A percentile compares a stretch with the other conserved stretches of the same genome.
These are phyloP conservation scores for Drosophila nr. perissopoda DNA, from an alignment of 2,888 invertebrate genomes.

Conservation along the genomic window DNA sequence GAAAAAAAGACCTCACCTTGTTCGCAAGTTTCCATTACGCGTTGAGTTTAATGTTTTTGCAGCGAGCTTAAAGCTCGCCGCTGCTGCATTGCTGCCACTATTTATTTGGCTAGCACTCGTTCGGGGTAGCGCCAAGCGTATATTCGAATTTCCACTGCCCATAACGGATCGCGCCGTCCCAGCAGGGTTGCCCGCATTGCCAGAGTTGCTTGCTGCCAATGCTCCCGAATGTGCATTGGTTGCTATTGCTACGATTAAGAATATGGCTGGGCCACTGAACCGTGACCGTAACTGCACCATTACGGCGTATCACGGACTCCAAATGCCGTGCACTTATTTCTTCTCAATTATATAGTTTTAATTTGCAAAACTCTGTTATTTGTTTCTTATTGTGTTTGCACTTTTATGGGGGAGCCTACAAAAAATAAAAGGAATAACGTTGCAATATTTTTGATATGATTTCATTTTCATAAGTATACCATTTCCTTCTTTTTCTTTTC, in stretches of 20 bases:
- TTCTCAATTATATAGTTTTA: not conserved
- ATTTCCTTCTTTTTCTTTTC: not conserved
- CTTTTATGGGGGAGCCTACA: conserved; percentile 3
- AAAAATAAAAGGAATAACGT: not conserved
- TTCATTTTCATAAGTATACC: not conserved
- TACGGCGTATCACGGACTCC: conserved; percentile 35
- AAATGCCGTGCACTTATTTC: conserved; percentile 18
- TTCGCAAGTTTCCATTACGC: conserved; percentile 84
- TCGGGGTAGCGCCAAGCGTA: conserved; percentile 86
- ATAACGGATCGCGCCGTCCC: conserved; percentile 76
- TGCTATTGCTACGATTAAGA: conserved; percentile 33
- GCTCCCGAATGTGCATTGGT: conserved; percentile 27
- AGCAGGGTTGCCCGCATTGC: conserved; percentile 56
- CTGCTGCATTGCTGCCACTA: conserved; percentile 71
- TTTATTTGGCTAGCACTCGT: conserved; percentile 87
- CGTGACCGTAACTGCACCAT: conserved; percentile 48
- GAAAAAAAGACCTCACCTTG: conserved; percentile 81
- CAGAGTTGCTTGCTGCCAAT: conserved; percentile 57
- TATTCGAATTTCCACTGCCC: conserved; percentile 84
- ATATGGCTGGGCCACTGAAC: conserved; percentile 34
- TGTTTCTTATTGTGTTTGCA: not conserved
- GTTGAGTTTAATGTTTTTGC: conserved; percentile 83
- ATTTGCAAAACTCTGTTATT: not conserved
- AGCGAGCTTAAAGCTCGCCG: conserved; percentile 80
- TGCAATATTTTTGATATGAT: not conserved